Conservation (phyloP, 2,797 vertebrate genomes). For the Hypotaenidia philippensis region DNA sequence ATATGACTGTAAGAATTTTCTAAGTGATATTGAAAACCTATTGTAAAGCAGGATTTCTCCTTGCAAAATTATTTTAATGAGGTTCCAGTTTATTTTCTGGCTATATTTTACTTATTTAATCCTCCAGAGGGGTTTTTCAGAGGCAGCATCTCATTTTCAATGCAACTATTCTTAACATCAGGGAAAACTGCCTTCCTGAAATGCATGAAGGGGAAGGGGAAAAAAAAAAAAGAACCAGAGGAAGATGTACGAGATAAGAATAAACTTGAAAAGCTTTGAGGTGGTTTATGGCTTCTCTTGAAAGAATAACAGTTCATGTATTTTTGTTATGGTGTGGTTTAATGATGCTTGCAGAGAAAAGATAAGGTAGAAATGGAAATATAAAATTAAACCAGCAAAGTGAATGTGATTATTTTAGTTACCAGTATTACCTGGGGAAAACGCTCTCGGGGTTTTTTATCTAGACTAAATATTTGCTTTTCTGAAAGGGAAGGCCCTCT, state of each 20-base stretch:
- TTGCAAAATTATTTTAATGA: constrained; percentile 69
- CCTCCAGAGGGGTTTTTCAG: constrained; percentile 64
- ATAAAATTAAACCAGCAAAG: constrained; percentile 74
- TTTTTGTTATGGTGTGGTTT: constrained; percentile 73
- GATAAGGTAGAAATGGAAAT: constrained; percentile 72
- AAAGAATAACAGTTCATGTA: constrained; percentile 71
- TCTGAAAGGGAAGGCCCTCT: background rate
- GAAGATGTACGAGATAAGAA: constrained; percentile 70
- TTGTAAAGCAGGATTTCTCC: constrained; percentile 48
- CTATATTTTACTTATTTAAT: constrained; percentile 71
- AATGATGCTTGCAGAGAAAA: constrained; percentile 76
- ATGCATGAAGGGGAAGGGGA: constrained; percentile 18
- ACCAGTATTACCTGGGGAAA: constrained; percentile 70
- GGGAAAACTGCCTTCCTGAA: constrained; percentile 66
- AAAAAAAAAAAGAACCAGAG: background rate
- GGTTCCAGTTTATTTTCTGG: constrained; percentile 72
- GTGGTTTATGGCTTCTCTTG: constrained; percentile 71
- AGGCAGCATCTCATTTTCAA: constrained; percentile 69
- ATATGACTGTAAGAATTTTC: constrained; percentile 46
- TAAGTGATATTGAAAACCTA: constrained; percentile 63
- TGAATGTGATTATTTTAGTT: constrained; percentile 74
- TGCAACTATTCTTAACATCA: constrained; percentile 62
- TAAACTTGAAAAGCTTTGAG: constrained; percentile 74
- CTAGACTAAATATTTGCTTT: constrained; percentile 71
- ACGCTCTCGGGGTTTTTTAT: constrained; percentile 7